A percentile compares a stretch with the other conserved stretches of the same genome.
Conservation (phyloP, 2,797 vertebrate genomes). For the Vipera ursinii region DNA sequence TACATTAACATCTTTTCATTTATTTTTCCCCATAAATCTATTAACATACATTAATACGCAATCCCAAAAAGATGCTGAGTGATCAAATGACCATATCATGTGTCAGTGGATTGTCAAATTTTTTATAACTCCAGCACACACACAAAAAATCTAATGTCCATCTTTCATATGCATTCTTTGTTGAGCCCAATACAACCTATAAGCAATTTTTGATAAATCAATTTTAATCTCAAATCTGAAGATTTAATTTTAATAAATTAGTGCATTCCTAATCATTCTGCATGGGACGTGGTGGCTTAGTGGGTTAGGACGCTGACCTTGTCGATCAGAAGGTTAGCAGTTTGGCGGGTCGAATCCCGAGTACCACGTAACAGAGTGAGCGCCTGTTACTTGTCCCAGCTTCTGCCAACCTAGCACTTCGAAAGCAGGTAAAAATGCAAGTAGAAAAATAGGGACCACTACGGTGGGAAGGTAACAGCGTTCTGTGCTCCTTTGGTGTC, state of each 20-base stretch:
- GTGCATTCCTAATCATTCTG: neutral
- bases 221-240: neutral
- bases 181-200: neutral
- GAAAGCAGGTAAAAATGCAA: no score
- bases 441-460: no score
- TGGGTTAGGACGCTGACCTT: no score
- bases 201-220: neutral
- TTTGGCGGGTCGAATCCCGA: no score
- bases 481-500: no score
- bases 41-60: neutral
- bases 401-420: no score
- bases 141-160: neutral
- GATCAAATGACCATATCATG: neutral
- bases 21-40: neutral
- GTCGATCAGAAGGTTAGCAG: no score
- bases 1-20: neutral
- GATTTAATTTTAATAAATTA: neutral
- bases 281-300: no score
- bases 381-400: no score
- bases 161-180: neutral
- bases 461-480: no score
- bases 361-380: no score
- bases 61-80: neutral
- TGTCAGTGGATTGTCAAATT: neutral
- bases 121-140: neutral